Conservation (phyloP, 2,797 vertebrate species). For the Malurus leucopterus region DNA sequence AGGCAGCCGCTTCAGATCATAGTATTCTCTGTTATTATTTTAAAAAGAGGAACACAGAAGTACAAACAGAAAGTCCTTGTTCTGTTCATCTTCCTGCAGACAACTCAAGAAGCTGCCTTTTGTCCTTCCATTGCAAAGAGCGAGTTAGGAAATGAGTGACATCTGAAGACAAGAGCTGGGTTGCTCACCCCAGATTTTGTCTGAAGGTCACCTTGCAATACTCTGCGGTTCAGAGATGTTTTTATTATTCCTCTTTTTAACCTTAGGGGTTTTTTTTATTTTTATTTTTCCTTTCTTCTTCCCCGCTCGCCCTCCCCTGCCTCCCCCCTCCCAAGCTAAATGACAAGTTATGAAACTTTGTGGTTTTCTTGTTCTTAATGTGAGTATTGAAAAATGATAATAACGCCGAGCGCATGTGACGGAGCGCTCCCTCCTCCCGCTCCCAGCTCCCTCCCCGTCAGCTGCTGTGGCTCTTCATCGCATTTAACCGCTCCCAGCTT, state of each 20-base stretch:
- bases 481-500: constrained; percentile 7
- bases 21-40: background rate
- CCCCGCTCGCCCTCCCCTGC: too few relatives aligned
- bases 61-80: constrained; percentile 21
- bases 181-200: background rate
- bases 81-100: background rate
- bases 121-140: background rate
- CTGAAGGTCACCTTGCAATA: constrained; percentile 38
- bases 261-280: background rate
- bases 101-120: background rate
- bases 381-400: constrained; percentile 4
- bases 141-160: background rate
- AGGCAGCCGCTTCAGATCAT: constrained; percentile 9
- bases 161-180: background rate
- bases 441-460: background rate
- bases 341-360: constrained; percentile 21
- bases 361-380: constrained; percentile 30
- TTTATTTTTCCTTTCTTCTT: background rate
- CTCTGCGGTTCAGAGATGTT: background rate
- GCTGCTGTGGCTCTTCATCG: constrained; percentile 1
- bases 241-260: background rate
- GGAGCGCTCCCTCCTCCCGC: background rate
- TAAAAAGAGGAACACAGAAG: background rate
- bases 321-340: background rate
- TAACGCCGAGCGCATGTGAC: background rate